Evolutionary conservation across 2,113 vertebrate genomes (phyloP).

Genomic region (Aegypius monachus): DNA sequence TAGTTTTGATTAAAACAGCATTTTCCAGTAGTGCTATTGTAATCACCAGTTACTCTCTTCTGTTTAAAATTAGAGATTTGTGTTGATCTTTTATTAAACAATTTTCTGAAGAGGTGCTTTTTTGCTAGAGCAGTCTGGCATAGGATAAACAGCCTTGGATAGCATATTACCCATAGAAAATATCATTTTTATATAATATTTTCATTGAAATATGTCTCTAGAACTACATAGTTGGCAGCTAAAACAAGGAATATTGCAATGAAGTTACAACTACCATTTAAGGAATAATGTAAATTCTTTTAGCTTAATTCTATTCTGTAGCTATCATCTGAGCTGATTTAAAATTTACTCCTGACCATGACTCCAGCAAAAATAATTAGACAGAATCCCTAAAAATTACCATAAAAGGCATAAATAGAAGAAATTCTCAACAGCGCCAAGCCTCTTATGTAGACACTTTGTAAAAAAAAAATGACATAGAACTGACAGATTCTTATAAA

Average conservation of each 20-base stretch:
- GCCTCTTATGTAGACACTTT: background rate
- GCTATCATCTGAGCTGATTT: background rate
- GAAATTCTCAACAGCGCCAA: background rate
- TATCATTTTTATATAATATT: background rate
- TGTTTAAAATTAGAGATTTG: background rate
- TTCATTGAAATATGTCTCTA: background rate
- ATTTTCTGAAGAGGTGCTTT: background rate
- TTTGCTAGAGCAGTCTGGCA: background rate
- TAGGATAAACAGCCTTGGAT: background rate
- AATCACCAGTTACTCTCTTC: background rate
- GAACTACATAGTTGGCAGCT: background rate
- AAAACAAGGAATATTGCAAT: background rate
- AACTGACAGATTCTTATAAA: slow-evolving; percentile 17
- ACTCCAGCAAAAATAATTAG: background rate
- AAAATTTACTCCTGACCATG: background rate
- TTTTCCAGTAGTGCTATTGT: background rate
- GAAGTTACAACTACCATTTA: background rate
- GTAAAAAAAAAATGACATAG: background rate
- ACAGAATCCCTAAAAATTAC: background rate
- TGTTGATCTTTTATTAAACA: background rate
- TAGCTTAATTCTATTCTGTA: background rate
- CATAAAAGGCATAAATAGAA: slow-evolving; percentile 47
- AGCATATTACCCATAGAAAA: background rate
- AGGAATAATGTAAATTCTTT: background rate
- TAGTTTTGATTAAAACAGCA: background rate